Percentiles rank a stretch among this genome's conserved stretches.
Conservation (phyloP, 2,888 invertebrate genomes). For the Biston stratarius region DNA sequence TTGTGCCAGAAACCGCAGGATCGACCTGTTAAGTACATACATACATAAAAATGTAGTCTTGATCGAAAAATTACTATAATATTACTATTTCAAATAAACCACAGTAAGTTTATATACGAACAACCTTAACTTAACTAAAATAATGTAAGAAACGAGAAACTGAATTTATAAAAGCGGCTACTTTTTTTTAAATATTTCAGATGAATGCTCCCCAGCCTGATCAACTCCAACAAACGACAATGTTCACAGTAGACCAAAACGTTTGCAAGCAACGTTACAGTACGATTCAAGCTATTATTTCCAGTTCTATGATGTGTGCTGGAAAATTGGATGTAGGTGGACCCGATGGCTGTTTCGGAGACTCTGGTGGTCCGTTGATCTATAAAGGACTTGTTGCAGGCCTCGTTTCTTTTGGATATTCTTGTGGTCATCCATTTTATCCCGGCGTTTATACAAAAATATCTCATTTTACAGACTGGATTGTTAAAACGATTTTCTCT, state of each 20-base stretch:
- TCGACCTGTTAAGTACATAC: no score
- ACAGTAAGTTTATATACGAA: no score
- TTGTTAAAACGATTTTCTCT: constrained; percentile 65
- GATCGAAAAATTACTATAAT: no score
- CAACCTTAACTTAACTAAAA: background rate
- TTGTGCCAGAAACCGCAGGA: no score
- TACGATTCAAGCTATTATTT: constrained; percentile 67
- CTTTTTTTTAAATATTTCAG: constrained; percentile 52
- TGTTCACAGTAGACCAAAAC: constrained; percentile 65
- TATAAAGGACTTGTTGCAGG: constrained; percentile 78
- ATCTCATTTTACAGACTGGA: constrained; percentile 76
- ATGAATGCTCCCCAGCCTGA: constrained; percentile 71
- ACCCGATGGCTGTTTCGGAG: constrained; percentile 78
- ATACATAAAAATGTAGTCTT: no score
- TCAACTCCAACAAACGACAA: constrained; percentile 68
- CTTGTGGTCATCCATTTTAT: constrained; percentile 74
- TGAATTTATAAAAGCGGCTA: no score
- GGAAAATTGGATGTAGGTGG: constrained; percentile 71
- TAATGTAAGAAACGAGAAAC: no score
- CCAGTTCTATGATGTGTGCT: constrained; percentile 78
- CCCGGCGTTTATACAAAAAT: constrained; percentile 81
- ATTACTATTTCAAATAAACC: no score
- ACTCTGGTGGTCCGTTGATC: constrained; percentile 78
- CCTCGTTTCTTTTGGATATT: constrained; percentile 77
- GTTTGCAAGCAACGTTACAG: constrained; percentile 68